Base-by-base conservation (phyloP, 2,113 vertebrate genomes). In the Hippocampus guttulatus region DNA sequence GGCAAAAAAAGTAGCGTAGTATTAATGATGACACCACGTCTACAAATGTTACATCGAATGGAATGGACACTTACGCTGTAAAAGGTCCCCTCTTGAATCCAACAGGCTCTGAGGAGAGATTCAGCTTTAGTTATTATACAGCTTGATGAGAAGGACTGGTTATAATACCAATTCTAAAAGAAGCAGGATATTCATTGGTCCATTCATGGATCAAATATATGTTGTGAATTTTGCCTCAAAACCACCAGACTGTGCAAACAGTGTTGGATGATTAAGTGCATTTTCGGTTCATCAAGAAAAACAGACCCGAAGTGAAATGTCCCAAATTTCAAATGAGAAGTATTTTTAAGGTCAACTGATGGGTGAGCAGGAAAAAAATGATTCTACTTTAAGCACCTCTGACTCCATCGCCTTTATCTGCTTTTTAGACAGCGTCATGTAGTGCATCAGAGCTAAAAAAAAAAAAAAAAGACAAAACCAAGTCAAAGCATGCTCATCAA, bases 91-190 rank as follows among this genome's bases (percentile, higher is more conserved):
- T 3, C 40, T 69, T 55, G 68, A 21, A 65, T 80, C 74, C 6
- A 45, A 1, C 25, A 64, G 25, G 63, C 60, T 79, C 88, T 90
- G 73, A 77, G 49, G 47, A 77, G 20, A 82, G 10, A 73, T 0
- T 21, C 5, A 43, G 63, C 20, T 23, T 21, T 2, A 54, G 47
- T 21, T 1, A 75, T 41, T 21, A 38, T 6, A 38, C 33, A 38
- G 5, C 33, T 38, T 38, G 33, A 38, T 7, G 33, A 38, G 33
- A 38, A 38, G 33, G 33, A 38, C 33, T 38, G 33, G 33, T 38
- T 6, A 38, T 38, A 38, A 38, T 38, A 38, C 33, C 33, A 38
- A 38, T 38, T 6, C 33, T 38, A 38, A 38, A 38, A 5, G 33
- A 38, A 38, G 33, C 33, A 38, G 33, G 33, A 38, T 6, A 38